Conservation (phyloP, 1,140 invertebrate genomes). For the Ridgeia piscesae region DNA sequence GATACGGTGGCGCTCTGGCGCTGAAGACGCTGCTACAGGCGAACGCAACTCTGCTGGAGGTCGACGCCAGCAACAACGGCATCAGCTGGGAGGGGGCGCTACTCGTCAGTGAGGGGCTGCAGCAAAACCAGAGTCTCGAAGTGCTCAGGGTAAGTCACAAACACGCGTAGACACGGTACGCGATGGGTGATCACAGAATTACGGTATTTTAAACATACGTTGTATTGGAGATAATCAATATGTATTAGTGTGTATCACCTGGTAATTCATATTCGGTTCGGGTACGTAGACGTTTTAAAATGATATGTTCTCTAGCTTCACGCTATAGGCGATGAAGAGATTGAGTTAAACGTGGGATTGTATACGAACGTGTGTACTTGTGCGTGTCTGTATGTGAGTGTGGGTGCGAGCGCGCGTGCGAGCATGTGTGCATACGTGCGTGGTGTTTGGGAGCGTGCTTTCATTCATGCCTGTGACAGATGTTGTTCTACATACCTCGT, state of each 20-base stretch:
- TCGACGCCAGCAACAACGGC: conserved; percentile 31
- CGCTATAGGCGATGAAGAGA: too few relatives aligned
- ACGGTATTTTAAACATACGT: background rate
- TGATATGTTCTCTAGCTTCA: too few relatives aligned
- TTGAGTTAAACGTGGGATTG: too few relatives aligned
- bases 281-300: too few relatives aligned
- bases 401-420: too few relatives aligned
- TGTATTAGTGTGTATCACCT: background rate
- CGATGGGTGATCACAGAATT: background rate
- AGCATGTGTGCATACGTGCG: too few relatives aligned
- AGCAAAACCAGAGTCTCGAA: conserved; percentile 27
- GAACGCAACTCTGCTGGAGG: conserved; percentile 24
- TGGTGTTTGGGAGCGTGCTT: background rate
- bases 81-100: conserved; percentile 33
- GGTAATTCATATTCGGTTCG: background rate
- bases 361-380: too few relatives aligned
- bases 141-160: conserved; percentile 31
- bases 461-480: too few relatives aligned
- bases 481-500: background rate
- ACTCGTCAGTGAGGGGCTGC: conserved; percentile 23
- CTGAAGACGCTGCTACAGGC: conserved; percentile 17
- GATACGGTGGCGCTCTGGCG: conserved; percentile 31
- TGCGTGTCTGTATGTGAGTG: too few relatives aligned
- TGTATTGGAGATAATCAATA: background rate
- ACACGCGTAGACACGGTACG: background rate